Conservation (phyloP, 1,140 invertebrate species). For the Macrostomum lignano region DNA sequence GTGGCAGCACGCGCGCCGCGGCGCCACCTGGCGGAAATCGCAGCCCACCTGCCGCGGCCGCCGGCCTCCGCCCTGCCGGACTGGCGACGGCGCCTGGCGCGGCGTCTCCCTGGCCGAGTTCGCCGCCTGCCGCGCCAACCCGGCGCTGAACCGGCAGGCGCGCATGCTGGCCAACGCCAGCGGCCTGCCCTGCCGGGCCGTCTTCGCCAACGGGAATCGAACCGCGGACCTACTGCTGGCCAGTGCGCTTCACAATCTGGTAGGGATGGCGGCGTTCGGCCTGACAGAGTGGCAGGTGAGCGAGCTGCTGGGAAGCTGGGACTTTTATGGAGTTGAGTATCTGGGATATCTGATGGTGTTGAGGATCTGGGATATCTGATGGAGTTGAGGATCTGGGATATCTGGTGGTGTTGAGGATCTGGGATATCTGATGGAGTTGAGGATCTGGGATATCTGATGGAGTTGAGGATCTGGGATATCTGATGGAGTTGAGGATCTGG, state of each 20-base stretch:
- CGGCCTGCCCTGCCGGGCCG: conserved; percentile 76
- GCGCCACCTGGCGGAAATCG: conserved; percentile 58
- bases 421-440: too few species aligned
- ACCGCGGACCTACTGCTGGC: conserved; percentile 51
- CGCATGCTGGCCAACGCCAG: conserved; percentile 66
- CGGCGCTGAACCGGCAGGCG: conserved; percentile 79
- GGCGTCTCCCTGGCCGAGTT: conserved; percentile 50
- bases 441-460: too few species aligned
- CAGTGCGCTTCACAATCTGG: conserved; percentile 72
- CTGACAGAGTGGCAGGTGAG: conserved; percentile 77
- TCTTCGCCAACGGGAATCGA: conserved; percentile 34
- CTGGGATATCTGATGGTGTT: too few species aligned
- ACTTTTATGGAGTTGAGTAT: neutral
- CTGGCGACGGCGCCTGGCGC: conserved; percentile 29
- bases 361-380: too few species aligned
- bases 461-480: too few species aligned
- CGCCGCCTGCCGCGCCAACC: conserved; percentile 56
- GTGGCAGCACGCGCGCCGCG: conserved; percentile 71
- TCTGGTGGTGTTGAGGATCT: too few species aligned
- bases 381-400: too few species aligned
- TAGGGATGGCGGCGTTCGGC: conserved; percentile 79
- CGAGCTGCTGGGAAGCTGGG: conserved; percentile 36
- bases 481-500: too few species aligned
- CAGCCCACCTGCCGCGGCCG: conserved; percentile 33
- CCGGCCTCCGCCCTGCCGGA: conserved; percentile 37